Evolutionary conservation across 2,113 vertebrate species (phyloP).

Genomic region (Leptodactylus fuscus): DNA sequence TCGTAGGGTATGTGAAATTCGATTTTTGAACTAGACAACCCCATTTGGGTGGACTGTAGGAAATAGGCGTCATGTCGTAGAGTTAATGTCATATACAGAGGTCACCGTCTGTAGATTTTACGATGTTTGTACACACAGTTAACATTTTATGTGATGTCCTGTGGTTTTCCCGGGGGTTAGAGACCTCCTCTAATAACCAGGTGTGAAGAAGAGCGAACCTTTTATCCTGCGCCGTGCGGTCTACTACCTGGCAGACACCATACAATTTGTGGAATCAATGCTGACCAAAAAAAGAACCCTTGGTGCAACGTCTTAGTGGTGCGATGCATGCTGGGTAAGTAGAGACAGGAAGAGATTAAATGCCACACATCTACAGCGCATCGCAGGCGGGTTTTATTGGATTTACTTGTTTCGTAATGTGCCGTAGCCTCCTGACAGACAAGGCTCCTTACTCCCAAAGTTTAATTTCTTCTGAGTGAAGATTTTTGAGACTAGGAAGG

Average conservation of each 20-base stretch:
- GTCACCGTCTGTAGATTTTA: neutral
- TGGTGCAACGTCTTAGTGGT: neutral
- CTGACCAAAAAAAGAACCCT: slow-evolving; percentile 21
- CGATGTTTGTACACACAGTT: neutral
- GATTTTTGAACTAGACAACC: too few species aligned
- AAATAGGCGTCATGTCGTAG: too few species aligned
- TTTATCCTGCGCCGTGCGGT: slow-evolving; percentile 9
- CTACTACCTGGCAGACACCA: slow-evolving; percentile 4
- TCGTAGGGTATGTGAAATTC: too few species aligned
- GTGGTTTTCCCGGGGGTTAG: neutral
- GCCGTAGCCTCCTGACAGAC: neutral
- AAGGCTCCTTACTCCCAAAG: neutral
- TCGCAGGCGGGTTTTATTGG: slow-evolving; percentile 20
- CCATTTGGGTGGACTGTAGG: too few species aligned
- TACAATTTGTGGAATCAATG: slow-evolving; percentile 25
- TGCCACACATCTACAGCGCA: neutral
- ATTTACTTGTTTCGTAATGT: neutral
- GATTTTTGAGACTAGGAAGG: neutral
- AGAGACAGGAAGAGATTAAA: slow-evolving; percentile 26
- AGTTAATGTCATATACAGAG: too few species aligned
- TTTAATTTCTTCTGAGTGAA: slow-evolving; percentile 1
- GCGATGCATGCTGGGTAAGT: slow-evolving; percentile 10
- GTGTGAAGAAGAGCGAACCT: slow-evolving; percentile 6
- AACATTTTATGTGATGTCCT: neutral
- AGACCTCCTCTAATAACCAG: slow-evolving; percentile 1